Conservation (phyloP, 2,888 invertebrate species). For the Cantharis flavilabris region DNA sequence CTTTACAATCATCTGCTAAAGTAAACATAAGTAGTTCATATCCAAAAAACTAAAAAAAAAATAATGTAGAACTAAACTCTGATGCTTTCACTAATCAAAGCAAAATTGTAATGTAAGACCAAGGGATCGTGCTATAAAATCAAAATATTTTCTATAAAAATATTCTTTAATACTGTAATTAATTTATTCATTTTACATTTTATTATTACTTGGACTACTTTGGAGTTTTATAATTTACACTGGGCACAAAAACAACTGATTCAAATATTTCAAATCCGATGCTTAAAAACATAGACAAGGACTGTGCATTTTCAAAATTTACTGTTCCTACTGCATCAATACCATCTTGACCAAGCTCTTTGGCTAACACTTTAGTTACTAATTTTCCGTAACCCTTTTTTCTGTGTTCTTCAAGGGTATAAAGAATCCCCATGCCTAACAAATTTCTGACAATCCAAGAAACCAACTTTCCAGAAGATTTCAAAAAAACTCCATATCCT, state of each 20-base stretch:
- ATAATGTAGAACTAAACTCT: neutral
- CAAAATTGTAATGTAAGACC: neutral
- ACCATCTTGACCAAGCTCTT: constrained; percentile 47
- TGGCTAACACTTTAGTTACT: constrained; percentile 46
- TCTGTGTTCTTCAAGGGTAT: constrained; percentile 47
- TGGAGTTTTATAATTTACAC: neutral
- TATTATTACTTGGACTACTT: neutral
- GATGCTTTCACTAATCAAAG: neutral
- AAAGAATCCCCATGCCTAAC: constrained; percentile 47
- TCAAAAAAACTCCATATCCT: constrained; percentile 50
- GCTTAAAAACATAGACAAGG: constrained; percentile 48
- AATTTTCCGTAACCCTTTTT: constrained; percentile 51
- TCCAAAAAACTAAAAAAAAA: constrained; percentile 2
- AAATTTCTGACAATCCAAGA: constrained; percentile 51
- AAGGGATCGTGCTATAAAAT: neutral
- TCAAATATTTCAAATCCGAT: constrained; percentile 40
- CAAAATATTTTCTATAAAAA: neutral
- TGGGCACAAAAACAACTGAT: constrained; percentile 1
- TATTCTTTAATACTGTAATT: neutral
- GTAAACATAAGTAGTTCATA: constrained; percentile 34
- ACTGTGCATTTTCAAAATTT: constrained; percentile 45
- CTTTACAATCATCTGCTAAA: constrained; percentile 26
- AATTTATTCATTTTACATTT: neutral
- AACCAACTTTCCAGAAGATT: constrained; percentile 45
- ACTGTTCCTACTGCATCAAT: constrained; percentile 45